Percentiles rank a stretch among this genome's conserved stretches.
Evolutionary conservation across 2,113 vertebrate genomes (phyloP).

Genomic region (Nesogale talazaci): DNA sequence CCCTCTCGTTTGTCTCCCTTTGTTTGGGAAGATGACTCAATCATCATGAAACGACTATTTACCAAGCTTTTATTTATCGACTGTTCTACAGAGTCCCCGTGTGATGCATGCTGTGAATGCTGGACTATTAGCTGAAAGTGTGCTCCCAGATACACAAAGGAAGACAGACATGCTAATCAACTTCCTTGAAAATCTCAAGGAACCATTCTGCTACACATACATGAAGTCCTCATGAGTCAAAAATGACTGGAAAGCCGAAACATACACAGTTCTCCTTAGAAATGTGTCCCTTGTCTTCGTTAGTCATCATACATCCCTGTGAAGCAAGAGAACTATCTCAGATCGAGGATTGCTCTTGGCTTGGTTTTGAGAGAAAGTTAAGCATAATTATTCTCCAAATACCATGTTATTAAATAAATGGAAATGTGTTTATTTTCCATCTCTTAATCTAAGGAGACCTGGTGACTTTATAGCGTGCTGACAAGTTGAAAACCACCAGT

Average conservation of each 20-base stretch:
- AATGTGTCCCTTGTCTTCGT: background rate
- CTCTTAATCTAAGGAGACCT: background rate
- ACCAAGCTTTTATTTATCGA: background rate
- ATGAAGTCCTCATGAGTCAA: background rate
- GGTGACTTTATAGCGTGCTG: too few species aligned
- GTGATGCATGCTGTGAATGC: background rate
- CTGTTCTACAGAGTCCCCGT: background rate
- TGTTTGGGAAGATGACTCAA: background rate
- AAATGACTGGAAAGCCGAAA: background rate
- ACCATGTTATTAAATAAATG: constrained; percentile 48
- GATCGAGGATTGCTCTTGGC: background rate
- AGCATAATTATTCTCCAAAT: background rate
- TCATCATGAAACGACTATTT: background rate
- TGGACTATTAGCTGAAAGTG: background rate
- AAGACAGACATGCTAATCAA: background rate
- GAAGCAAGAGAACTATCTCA: too few species aligned
- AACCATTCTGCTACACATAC: background rate
- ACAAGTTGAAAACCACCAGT: too few species aligned
- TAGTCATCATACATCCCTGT: background rate
- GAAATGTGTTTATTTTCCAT: background rate
- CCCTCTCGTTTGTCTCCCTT: background rate
- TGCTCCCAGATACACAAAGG: background rate
- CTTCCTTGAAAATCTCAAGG: background rate
- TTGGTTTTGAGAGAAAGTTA: background rate
- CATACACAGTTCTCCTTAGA: background rate